These are phyloP conservation scores for Carposina sasakii DNA, from an alignment of 1,140 invertebrate genomes.

Conservation along the genomic window DNA sequence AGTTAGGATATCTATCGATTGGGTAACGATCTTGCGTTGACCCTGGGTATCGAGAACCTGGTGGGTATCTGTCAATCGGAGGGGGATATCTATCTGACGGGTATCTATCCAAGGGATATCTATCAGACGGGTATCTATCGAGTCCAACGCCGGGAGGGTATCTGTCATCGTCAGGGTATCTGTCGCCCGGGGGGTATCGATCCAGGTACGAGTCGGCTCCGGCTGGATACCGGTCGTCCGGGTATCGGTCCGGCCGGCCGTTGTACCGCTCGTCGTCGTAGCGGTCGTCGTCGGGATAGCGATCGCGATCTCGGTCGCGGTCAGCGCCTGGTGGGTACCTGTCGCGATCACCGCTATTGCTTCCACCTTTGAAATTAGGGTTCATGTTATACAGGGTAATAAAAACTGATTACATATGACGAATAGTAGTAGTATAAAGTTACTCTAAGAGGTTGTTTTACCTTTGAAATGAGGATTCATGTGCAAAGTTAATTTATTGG, in stretches of 20 bases:
- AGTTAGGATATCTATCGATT: conserved; percentile 49
- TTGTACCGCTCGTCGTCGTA: no score
- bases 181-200: conserved; percentile 30
- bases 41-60: conserved; percentile 24
- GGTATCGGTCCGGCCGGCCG: conserved; percentile 64
- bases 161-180: conserved; percentile 27
- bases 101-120: conserved; percentile 44
- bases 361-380: conserved; percentile 56
- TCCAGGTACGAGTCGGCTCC: conserved; percentile 39
- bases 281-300: conserved; percentile 48
- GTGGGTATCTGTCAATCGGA: conserved; percentile 44
- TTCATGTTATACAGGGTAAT: neutral
- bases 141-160: conserved; percentile 21
- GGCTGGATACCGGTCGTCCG: conserved; percentile 63
- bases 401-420: no score
- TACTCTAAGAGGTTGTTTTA: no score
- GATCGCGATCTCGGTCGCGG: conserved; percentile 67
- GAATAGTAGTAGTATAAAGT: no score
- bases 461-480: no score
- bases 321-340: conserved; percentile 68
- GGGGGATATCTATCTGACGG: conserved; percentile 24
- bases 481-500: no score
- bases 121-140: conserved; percentile 35
- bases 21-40: conserved; percentile 44
- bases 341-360: conserved; percentile 35